These are phyloP conservation scores for Euspilapteryx auroguttella DNA, from an alignment of 2,888 invertebrate species.

Conservation along the genomic window DNA sequence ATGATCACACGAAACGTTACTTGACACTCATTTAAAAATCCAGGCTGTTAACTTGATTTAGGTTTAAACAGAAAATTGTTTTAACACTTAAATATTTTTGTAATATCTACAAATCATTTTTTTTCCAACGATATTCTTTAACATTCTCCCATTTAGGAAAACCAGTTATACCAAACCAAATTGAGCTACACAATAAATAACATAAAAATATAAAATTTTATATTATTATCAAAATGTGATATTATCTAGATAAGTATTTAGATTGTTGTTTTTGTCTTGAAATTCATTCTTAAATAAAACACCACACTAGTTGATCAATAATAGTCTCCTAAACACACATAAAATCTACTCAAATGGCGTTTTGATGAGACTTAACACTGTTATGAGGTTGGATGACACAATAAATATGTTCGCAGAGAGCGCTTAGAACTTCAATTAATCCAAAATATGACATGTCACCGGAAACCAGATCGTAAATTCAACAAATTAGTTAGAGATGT, in stretches of 20 bases:
- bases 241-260: too few species aligned
- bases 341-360: neutral
- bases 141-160: too few species aligned
- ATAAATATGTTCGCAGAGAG: constrained; percentile 39
- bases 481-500: constrained; percentile 40
- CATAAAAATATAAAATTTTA: too few species aligned
- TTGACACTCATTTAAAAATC: constrained; percentile 28
- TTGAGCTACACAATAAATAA: too few species aligned
- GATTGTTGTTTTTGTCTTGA: too few species aligned
- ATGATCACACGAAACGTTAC: constrained; percentile 32
- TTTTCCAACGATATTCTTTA: too few species aligned
- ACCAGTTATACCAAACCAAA: too few species aligned
- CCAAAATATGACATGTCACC: constrained; percentile 33
- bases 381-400: constrained; percentile 38
- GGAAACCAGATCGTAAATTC: constrained; percentile 48
- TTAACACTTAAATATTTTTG: neutral
- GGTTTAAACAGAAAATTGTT: constrained; percentile 25
- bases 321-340: too few species aligned
- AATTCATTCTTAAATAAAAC: too few species aligned
- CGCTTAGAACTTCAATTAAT: constrained; percentile 13
- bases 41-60: constrained; percentile 29
- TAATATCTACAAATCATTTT: too few species aligned
- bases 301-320: constrained; percentile 21
- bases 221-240: too few species aligned
- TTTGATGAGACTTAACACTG: constrained; percentile 26